These are phyloP conservation scores for Megaceryle torquata DNA, from an alignment of 2,113 vertebrate genomes.

Conservation along the genomic window DNA sequence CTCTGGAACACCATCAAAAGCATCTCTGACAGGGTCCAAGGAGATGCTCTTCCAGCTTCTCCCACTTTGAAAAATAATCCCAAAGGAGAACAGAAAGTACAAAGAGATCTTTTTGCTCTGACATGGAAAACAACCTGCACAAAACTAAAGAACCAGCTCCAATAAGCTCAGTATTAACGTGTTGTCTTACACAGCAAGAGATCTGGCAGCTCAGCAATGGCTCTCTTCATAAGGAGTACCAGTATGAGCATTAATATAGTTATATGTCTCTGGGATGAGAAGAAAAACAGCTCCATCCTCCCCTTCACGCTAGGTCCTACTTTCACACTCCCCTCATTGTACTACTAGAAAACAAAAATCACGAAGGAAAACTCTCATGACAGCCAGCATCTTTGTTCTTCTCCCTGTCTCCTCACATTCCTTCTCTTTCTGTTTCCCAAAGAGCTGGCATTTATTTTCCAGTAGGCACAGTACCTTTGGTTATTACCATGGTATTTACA, in stretches of 20 bases:
- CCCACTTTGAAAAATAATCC: not conserved
- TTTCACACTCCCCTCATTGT: not conserved
- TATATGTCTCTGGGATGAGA: not conserved
- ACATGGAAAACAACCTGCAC: constrained; percentile 20
- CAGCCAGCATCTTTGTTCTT: not conserved
- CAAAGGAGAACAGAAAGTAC: constrained; percentile 12
- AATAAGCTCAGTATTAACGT: constrained; percentile 4
- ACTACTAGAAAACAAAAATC: not conserved
- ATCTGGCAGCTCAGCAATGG: not conserved
- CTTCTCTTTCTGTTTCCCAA: not conserved
- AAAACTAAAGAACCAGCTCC: constrained; percentile 5
- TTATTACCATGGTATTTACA: constrained; percentile 1
- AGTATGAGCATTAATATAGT: not conserved
- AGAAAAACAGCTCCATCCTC: constrained; percentile 9
- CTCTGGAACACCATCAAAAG: not conserved
- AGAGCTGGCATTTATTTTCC: not conserved
- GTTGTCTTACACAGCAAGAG: constrained; percentile 21
- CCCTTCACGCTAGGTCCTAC: not conserved
- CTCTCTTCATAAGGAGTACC: not conserved
- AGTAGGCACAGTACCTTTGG: not conserved
- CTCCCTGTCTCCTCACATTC: not conserved
- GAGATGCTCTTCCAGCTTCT: not conserved
- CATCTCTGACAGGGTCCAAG: not conserved
- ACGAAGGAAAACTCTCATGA: not conserved
- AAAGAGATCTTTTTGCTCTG: not conserved